phyloP scores from a whole-genome alignment of 2,888 invertebrate species.

The Macrosoma leucophasiata region DNA sequence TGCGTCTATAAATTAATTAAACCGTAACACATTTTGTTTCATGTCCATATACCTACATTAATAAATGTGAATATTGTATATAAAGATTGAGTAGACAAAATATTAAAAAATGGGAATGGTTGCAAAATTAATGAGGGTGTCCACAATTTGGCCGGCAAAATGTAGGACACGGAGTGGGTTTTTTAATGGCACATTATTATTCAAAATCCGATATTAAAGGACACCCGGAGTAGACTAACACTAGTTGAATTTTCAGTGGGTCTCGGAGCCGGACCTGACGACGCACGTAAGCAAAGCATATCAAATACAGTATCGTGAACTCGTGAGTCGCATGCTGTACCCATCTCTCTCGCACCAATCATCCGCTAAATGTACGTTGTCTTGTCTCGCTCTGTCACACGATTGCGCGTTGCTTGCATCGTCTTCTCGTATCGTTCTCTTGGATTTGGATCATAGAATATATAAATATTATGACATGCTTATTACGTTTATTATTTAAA shows the following conservation, averaged over 20 bases:
- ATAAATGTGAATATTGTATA: constrained; percentile 33
- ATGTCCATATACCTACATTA: neutral
- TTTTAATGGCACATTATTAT: constrained; percentile 23
- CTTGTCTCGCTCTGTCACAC: constrained; percentile 42
- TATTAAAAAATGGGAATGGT: constrained; percentile 26
- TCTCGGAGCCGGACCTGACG: constrained; percentile 68
- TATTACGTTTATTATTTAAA: no score
- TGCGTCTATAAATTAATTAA: no score
- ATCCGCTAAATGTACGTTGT: constrained; percentile 47
- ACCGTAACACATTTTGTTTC: no score
- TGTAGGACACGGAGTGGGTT: constrained; percentile 17
- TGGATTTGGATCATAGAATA: constrained; percentile 24
- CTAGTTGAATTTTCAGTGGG: constrained; percentile 69
- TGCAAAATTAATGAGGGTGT: constrained; percentile 34
- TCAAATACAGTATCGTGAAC: constrained; percentile 54
- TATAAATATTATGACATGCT: no score
- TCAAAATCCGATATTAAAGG: constrained; percentile 27
- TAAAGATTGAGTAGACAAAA: constrained; percentile 21
- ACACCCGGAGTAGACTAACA: constrained; percentile 63
- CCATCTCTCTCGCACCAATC: constrained; percentile 53
- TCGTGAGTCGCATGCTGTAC: constrained; percentile 68
- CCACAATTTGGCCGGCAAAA: constrained; percentile 33
- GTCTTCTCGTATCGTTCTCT: constrained; percentile 21
- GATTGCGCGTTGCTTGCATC: constrained; percentile 19
- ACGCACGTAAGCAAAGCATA: constrained; percentile 67